These are phyloP conservation scores for Menidia menidia DNA, from an alignment of 2,797 vertebrate species.

Conservation along the genomic window DNA sequence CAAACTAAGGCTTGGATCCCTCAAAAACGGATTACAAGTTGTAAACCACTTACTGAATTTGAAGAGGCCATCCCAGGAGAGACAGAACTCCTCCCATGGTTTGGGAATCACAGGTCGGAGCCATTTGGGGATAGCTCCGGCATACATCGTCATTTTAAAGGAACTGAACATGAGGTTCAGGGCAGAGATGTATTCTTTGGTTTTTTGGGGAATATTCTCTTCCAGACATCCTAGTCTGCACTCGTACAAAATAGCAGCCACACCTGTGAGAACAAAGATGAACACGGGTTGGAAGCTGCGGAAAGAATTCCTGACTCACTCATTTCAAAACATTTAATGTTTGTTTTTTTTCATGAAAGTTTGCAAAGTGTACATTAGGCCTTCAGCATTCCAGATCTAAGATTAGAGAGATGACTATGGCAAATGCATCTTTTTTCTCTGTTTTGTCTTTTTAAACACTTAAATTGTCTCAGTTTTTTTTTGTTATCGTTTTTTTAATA, in stretches of 20 bases:
- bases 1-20: no score
- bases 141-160: slow-evolving; percentile 98
- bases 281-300: background rate
- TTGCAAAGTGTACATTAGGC: no score
- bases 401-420: no score
- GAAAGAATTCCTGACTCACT: background rate
- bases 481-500: no score
- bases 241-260: slow-evolving; percentile 91
- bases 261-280: slow-evolving; percentile 73
- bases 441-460: background rate
- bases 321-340: no score
- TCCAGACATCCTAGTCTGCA: slow-evolving; percentile 90
- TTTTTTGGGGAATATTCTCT: slow-evolving; percentile 85
- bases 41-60: slow-evolving; percentile 77
- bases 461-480: background rate
- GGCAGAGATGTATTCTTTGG: slow-evolving; percentile 89
- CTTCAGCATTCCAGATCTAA: no score
- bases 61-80: slow-evolving; percentile 92
- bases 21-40: background rate
- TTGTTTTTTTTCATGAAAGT: no score
- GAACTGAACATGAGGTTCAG: slow-evolving; percentile 95
- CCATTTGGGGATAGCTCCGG: slow-evolving; percentile 94
- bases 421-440: background rate
- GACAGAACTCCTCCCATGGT: slow-evolving; percentile 94
- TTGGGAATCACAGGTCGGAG: slow-evolving; percentile 90